Percentiles rank a stretch among this genome's conserved stretches.
Conservation (phyloP, 2,797 vertebrate genomes). For the Danio kyathit region DNA sequence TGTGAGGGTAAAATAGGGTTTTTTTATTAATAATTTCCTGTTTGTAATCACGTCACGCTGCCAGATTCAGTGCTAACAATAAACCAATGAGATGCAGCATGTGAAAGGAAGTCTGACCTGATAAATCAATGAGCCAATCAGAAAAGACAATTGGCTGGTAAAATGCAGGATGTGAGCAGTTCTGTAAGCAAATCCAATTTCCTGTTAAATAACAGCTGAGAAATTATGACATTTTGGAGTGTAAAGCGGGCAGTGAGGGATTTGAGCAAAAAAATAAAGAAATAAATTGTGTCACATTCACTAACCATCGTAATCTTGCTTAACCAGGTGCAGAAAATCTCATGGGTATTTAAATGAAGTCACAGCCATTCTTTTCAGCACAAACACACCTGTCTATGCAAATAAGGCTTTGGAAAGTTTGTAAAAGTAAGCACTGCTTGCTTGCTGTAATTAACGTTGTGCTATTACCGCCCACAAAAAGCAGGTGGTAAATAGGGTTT, state of each 20-base stretch:
- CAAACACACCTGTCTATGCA: conserved; percentile 8
- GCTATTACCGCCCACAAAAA: not conserved
- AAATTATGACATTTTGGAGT: conserved; percentile 2
- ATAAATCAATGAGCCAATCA: conserved; percentile 51
- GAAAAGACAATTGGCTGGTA: conserved; percentile 52
- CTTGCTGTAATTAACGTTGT: conserved; percentile 13
- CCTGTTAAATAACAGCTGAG: conserved; percentile 18
- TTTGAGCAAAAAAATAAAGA: not conserved
- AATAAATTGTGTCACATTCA: not conserved
- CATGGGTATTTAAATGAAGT: conserved; percentile 1
- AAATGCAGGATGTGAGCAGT: conserved; percentile 43
- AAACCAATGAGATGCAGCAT: conserved; percentile 53
- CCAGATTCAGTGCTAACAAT: conserved; percentile 46
- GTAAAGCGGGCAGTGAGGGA: not conserved
- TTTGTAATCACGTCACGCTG: conserved; percentile 56
- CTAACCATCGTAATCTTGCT: not conserved
- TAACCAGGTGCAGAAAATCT: conserved; percentile 10
- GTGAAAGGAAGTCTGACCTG: conserved; percentile 52
- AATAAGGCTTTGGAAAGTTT: conserved; percentile 3
- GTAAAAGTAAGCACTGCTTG: conserved; percentile 23
- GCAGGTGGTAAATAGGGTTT: conserved; percentile 12
- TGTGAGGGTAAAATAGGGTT: conserved; percentile 44
- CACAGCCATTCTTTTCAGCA: not conserved
- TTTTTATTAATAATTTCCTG: conserved; percentile 49
- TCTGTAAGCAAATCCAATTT: conserved; percentile 22